Evolutionary conservation across 2,113 vertebrate genomes (phyloP).

Genomic region (Ctenomys sociabilis): DNA sequence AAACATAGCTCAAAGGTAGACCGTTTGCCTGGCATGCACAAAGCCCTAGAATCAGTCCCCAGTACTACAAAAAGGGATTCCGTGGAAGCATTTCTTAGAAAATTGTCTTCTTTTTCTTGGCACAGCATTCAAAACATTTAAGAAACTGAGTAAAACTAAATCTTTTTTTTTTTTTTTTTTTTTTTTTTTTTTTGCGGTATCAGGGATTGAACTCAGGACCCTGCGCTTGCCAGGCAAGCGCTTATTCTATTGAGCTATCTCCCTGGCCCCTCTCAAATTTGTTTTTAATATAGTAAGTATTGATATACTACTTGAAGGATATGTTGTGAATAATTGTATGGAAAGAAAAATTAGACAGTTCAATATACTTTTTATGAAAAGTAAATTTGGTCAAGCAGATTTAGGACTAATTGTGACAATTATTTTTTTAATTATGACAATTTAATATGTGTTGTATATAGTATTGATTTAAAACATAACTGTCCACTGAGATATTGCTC

Average conservation of each 20-base stretch:
- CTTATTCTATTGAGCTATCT: no score
- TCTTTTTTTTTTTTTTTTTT: no score
- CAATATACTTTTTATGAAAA: background rate
- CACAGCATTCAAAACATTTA: slow-evolving; percentile 6
- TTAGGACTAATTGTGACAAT: background rate
- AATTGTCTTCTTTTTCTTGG: background rate
- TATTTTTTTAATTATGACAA: no score
- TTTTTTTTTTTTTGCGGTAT: no score
- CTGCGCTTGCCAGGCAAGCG: no score
- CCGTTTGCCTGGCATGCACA: background rate
- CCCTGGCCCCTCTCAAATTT: no score
- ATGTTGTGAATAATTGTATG: background rate
- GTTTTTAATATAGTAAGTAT: slow-evolving; percentile 24
- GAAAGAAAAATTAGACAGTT: slow-evolving; percentile 36
- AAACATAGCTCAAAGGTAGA: background rate
- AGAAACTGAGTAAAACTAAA: slow-evolving; percentile 3
- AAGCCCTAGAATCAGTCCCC: background rate
- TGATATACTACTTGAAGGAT: background rate
- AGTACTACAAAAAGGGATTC: background rate
- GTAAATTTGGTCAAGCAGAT: background rate
- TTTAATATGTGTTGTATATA: background rate
- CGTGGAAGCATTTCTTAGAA: background rate
- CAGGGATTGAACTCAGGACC: no score
- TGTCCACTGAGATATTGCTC: no score
- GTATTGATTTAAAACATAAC: background rate